Evolutionary conservation across 2,797 vertebrate species (phyloP).

Genomic region (Enteromius unitaeniatus): DNA sequence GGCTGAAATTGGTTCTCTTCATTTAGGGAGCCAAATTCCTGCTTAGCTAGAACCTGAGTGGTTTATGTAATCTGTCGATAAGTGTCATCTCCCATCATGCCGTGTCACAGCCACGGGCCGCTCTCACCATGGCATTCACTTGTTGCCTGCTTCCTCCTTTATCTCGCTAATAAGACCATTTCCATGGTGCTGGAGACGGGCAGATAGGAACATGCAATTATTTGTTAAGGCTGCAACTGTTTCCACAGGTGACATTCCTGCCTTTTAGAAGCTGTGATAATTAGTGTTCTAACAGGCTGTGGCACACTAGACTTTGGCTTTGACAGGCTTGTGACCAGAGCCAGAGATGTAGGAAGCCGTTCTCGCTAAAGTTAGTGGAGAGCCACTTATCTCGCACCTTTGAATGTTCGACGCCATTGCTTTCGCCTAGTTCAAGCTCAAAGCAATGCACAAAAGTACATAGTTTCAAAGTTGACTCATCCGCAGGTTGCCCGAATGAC

Average conservation of each 20-base stretch:
- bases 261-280: slow-evolving; percentile 75
- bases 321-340: slow-evolving; percentile 51
- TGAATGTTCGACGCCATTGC: slow-evolving; percentile 46
- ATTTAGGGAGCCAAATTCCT: slow-evolving; percentile 85
- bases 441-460: background rate
- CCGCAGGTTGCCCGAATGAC: background rate
- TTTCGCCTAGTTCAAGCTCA: slow-evolving; percentile 36
- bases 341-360: slow-evolving; percentile 57
- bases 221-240: slow-evolving; percentile 78
- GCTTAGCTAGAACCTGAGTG: slow-evolving; percentile 74
- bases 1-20: slow-evolving; percentile 85
- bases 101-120: slow-evolving; percentile 79
- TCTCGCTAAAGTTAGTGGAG: slow-evolving; percentile 44
- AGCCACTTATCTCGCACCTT: slow-evolving; percentile 50
- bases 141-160: slow-evolving; percentile 73
- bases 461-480: background rate
- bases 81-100: slow-evolving; percentile 84
- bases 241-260: slow-evolving; percentile 81
- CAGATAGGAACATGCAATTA: slow-evolving; percentile 84
- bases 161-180: slow-evolving; percentile 84
- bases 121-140: slow-evolving; percentile 78
- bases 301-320: slow-evolving; percentile 60
- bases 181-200: slow-evolving; percentile 81
- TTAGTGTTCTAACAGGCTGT: slow-evolving; percentile 74
- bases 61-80: slow-evolving; percentile 83